Base-by-base conservation (phyloP, 2,888 invertebrate genomes). In the Stomorhina lunata region DNA sequence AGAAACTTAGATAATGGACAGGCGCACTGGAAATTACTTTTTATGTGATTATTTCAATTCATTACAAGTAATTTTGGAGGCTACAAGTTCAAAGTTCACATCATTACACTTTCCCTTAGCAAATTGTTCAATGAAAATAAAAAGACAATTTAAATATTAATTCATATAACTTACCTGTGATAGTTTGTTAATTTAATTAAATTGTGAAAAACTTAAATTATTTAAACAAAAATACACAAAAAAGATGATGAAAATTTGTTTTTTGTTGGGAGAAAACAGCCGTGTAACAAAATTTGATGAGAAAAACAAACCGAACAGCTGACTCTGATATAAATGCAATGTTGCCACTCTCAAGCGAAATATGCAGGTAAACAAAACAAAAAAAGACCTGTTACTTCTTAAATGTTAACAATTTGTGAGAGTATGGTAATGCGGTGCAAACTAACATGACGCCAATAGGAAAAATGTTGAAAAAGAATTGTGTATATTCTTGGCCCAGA, bases 71-170 rank as follows among this genome's bases (percentile, higher is more conserved):
- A 25, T 50, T 59, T 66, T 77, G 61, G 59, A 61, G 73, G 80
- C 27, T 68, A 45, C 72, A 68, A 73, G 73, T 81, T 81, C 81
- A 81, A 81, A 81, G 78, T 81, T 69, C 73, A 55, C 17, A 34
- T 17, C 32, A 22, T 4, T 5, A 34, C 27, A 37, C 40, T 27
- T 34, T n/a, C n/a, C 1, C 1, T 1, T 40, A 48, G 29, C 12
- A n/a, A 27, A 43, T 0, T 29, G 10, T 37, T 77, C 22, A 53
- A 45, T 59, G n/a, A 63, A 55, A 61, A 29, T 1, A 37, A 32
- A 25, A 57, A 59, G 2, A 15, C 25, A 29, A 37, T 69, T 12
- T 10, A 53, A 37, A 43, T 15, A 20, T 12, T 45, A 27, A 10
- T 40, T 34, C 17, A 34, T 50, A 50, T 20, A 32, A 43, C 48